A percentile compares a stretch with the other conserved stretches of the same genome.
Evolutionary conservation across 1,140 invertebrate species (phyloP).

Genomic region (Euwallacea fornicatus): DNA sequence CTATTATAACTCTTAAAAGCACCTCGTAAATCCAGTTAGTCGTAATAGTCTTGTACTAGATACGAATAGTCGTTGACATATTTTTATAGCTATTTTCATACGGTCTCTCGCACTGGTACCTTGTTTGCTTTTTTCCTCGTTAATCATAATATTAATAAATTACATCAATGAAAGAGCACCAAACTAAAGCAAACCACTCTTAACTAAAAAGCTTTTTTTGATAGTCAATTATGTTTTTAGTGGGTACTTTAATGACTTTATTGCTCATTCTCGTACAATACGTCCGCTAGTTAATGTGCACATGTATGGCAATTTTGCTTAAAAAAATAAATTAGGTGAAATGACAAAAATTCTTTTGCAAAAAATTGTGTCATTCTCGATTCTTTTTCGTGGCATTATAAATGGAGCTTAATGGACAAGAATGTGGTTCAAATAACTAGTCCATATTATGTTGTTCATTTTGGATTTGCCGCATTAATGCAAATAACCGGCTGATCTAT

Average conservation of each 20-base stretch:
- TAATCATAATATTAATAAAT: conserved; percentile 19
- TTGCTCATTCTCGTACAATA: conserved; percentile 13
- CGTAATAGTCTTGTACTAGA: conserved; percentile 17
- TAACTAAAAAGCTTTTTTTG: conserved; percentile 25
- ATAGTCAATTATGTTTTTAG: conserved; percentile 27
- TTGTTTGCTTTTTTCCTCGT: conserved; percentile 24
- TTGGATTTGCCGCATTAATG: conserved; percentile 31
- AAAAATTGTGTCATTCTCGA: conserved; percentile 13
- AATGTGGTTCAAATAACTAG: conserved; percentile 32
- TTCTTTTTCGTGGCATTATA: conserved; percentile 14
- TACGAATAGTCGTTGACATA: conserved; percentile 20
- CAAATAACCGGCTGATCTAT: conserved; percentile 25
- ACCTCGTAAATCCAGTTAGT: conserved; percentile 20
- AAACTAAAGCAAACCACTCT: conserved; percentile 13
- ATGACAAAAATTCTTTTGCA: background rate
- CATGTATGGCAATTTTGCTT: background rate
- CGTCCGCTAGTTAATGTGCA: background rate
- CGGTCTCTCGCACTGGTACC: background rate
- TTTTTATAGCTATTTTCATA: conserved; percentile 15
- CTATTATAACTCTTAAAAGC: conserved; percentile 4
- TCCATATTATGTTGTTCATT: conserved; percentile 30
- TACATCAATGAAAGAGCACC: conserved; percentile 10
- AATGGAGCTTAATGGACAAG: conserved; percentile 14
- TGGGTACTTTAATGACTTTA: conserved; percentile 24
- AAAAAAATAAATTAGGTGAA: conserved; percentile 13